Evolutionary conservation across 2,113 vertebrate species (phyloP), one percentile per base, ranked within the genome.

Genomic region (Scophthalmus maximus): DNA sequence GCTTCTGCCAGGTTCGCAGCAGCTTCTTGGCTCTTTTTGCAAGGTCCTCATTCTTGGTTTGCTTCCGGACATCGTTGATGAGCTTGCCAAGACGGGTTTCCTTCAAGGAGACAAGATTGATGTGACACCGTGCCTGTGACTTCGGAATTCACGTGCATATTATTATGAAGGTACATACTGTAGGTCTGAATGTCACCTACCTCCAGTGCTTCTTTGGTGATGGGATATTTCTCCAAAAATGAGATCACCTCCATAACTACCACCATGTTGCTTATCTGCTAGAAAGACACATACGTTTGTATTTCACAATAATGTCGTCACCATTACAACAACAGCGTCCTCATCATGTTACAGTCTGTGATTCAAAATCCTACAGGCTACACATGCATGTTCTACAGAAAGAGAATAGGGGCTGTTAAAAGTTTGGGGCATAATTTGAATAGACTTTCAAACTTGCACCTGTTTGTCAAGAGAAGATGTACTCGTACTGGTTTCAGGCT

Each of bases 191-290:
- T 22, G 26, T 47, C 50, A 74, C 93, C 51, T 89, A 98, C 97
- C 96, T 98, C 96, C 73, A 98, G 94, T 76, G 95, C 95, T 92
- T 98, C 97, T 96, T 98, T 99, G 94, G 97, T 99, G 89, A 99
- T 98, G 63, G 97, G 97, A 87, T 95, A 96, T 85, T 95, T 99
- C 94, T 99, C 97, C 95, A 99, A 90, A 91, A 92, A 95, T 92
- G 96, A 98, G 89, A 99, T 97, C 55, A 98, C 97, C 92, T 99
- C 97, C 93, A 97, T 72, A 82, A 98, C 96, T 70, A 95, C 94
- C 92, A 95, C 95, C 96, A 97, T 97, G 93, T 99, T 97, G 93
- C 91, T 94, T 92, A 99, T 97, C 97, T 99, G 94, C 68, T 89
- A 87, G 80, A 87, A 81, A 84, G 17, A 83, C 15, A 78, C 0